Evolutionary conservation across 2,113 vertebrate genomes (phyloP).

Genomic region (Bungarus multicinctus): DNA sequence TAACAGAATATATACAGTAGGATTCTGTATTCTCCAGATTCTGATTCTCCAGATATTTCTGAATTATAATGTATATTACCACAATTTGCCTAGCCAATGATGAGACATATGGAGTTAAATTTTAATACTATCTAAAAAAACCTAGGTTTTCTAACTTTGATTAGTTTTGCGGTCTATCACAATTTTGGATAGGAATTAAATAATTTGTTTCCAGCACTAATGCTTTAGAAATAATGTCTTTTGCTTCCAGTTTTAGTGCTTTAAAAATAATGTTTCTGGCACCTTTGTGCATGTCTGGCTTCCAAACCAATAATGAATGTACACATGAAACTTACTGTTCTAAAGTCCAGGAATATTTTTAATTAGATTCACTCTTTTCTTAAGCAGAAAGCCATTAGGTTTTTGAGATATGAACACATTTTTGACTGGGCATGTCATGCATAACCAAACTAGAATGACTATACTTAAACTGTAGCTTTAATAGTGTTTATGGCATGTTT

Average conservation of each 20-base stretch:
- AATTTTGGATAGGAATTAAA: not conserved
- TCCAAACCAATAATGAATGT: not conserved
- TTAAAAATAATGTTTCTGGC: not conserved
- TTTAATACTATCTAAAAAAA: not conserved
- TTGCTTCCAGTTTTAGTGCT: not conserved
- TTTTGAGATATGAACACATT: not conserved
- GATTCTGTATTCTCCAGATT: not conserved
- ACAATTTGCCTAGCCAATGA: not conserved
- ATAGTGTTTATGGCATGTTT: not conserved
- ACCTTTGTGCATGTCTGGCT: not conserved
- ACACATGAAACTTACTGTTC: not conserved
- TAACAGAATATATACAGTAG: not conserved
- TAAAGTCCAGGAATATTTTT: not conserved
- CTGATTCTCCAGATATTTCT: not conserved
- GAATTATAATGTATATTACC: not conserved
- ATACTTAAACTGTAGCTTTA: not conserved
- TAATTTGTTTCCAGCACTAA: not conserved
- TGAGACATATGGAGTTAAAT: not conserved
- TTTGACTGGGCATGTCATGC: not conserved
- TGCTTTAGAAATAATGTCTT: not conserved
- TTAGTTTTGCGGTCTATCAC: not conserved
- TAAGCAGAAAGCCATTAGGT: not conserved
- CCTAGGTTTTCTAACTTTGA: not conserved
- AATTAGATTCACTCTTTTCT: not conserved
- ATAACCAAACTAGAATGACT: not conserved